phyloP scores from a whole-genome alignment of 2,797 vertebrate genomes.

The Cyprinella venusta region DNA sequence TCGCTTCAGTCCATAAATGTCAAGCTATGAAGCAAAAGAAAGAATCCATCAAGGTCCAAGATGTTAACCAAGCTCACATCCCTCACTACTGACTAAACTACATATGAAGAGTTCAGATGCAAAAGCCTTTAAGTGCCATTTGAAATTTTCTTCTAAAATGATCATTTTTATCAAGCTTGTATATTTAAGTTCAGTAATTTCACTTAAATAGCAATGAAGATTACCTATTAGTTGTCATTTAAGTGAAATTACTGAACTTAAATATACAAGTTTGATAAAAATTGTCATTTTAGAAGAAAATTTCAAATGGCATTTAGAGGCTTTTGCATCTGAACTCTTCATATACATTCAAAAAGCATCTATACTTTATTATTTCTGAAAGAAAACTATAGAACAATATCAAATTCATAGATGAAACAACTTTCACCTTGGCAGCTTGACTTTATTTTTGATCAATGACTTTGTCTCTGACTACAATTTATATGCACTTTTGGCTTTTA shows the following conservation, averaged over 20 bases:
- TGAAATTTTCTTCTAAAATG: too few relatives aligned
- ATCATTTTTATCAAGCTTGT: too few relatives aligned
- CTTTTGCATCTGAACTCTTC: too few relatives aligned
- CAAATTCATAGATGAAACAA: neutral
- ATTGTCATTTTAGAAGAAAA: too few relatives aligned
- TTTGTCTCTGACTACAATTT: neutral
- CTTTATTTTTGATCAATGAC: neutral
- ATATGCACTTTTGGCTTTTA: neutral
- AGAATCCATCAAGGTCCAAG: neutral
- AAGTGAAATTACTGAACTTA: too few relatives aligned
- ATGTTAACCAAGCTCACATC: neutral
- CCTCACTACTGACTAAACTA: neutral
- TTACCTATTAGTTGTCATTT: too few relatives aligned
- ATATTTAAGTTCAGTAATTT: too few relatives aligned
- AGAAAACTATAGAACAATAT: neutral
- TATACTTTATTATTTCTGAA: neutral
- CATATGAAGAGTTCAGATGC: too few relatives aligned
- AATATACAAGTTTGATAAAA: too few relatives aligned
- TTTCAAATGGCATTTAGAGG: too few relatives aligned
- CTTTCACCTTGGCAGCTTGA: neutral
- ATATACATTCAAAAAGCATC: neutral
- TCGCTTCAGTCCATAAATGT: constrained; percentile 1
- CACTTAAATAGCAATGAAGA: too few relatives aligned
- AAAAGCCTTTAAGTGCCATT: too few relatives aligned
- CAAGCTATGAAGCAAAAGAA: neutral